Evolutionary conservation across 2,888 invertebrate species (phyloP).

Genomic region (Stenurella melanura): DNA sequence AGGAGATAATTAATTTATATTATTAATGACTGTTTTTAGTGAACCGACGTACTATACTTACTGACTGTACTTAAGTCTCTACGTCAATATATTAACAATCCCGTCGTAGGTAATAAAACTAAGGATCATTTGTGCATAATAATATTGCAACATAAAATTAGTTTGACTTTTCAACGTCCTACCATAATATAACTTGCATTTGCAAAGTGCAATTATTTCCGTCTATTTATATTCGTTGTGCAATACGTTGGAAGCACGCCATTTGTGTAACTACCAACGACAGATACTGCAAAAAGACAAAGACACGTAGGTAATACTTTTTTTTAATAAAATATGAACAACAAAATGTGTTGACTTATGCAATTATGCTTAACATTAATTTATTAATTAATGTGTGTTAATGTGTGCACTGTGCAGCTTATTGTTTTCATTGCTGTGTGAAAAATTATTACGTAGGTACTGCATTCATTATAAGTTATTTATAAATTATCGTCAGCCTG

Average conservation of each 20-base stretch:
- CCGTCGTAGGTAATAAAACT: background rate
- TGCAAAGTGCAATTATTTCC: slow-evolving; percentile 24
- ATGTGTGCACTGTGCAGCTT: slow-evolving; percentile 2
- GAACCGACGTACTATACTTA: no score
- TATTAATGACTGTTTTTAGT: no score
- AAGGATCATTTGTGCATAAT: background rate
- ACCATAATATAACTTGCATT: slow-evolving; percentile 36
- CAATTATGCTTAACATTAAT: background rate
- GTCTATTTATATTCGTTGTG: slow-evolving; percentile 32
- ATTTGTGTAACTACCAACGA: background rate
- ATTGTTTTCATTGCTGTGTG: slow-evolving; percentile 30
- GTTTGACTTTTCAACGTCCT: slow-evolving; percentile 37
- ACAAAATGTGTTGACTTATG: background rate
- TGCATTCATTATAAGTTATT: slow-evolving; percentile 26
- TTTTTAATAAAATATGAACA: background rate
- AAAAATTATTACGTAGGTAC: slow-evolving; percentile 20
- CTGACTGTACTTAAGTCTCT: background rate
- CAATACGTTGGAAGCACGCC: slow-evolving; percentile 26
- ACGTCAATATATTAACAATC: background rate
- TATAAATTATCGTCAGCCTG: slow-evolving; percentile 24
- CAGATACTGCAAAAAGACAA: background rate
- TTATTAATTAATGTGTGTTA: background rate
- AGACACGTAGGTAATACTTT: background rate
- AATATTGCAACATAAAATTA: slow-evolving; percentile 27
- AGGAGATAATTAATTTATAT: no score